A percentile compares a stretch with the other conserved stretches of the same genome.
phyloP scores from a whole-genome alignment of 2,797 vertebrate genomes.

The Cygnus olor region DNA sequence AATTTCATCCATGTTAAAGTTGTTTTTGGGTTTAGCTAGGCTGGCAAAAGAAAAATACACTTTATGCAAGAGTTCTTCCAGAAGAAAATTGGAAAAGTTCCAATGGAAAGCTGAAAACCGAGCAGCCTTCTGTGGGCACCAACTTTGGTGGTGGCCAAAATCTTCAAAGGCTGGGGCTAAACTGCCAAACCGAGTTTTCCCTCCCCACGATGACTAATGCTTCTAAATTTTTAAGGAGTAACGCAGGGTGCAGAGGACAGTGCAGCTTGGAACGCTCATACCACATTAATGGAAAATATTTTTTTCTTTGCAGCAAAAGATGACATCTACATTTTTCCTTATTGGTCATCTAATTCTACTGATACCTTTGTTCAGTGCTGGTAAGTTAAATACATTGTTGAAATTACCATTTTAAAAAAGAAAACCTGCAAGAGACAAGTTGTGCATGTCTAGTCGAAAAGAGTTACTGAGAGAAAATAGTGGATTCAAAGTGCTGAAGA shows the following conservation, averaged over 20 bases:
- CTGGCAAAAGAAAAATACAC: background rate
- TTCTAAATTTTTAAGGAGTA: background rate
- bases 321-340: slow-evolving; percentile 54
- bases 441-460: background rate
- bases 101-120: background rate
- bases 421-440: fast-evolving
- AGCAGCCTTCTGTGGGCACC: background rate
- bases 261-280: background rate
- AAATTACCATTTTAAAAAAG: background rate
- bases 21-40: background rate
- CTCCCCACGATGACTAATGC: background rate
- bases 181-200: background rate
- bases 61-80: background rate
- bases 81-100: background rate
- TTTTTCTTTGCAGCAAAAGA: slow-evolving; percentile 68
- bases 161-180: background rate
- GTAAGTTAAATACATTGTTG: slow-evolving; percentile 63
- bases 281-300: background rate
- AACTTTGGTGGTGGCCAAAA: background rate
- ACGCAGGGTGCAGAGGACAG: background rate
- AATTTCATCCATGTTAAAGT: background rate
- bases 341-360: slow-evolving; percentile 38
- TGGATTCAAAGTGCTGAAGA: background rate
- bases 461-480: background rate
- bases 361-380: slow-evolving; percentile 49